phyloP scores from a whole-genome alignment of 2,888 invertebrate genomes.

The Drosophila cognata region DNA sequence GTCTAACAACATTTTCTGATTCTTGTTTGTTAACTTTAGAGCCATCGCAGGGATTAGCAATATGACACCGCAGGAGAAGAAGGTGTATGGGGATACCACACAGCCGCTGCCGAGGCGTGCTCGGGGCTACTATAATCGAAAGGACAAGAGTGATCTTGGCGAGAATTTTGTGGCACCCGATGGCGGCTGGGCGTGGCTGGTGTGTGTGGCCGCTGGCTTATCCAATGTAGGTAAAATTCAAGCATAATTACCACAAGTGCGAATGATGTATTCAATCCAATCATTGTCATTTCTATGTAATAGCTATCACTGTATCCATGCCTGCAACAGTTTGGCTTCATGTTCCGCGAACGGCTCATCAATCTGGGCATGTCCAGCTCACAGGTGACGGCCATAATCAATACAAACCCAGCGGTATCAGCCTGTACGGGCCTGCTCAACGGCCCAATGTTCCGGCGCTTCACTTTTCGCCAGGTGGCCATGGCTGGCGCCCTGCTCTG shows the following conservation, averaged over 20 bases:
- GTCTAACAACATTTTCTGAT: neutral
- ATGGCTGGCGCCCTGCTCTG: constrained; percentile 87
- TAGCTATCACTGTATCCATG: constrained; percentile 89
- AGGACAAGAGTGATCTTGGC: constrained; percentile 83
- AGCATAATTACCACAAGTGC: neutral
- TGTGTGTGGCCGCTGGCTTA: constrained; percentile 89
- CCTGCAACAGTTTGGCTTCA: constrained; percentile 90
- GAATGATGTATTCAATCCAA: neutral
- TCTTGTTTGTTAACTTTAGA: neutral
- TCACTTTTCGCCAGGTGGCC: constrained; percentile 89
- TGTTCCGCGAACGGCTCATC: constrained; percentile 88
- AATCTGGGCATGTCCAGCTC: constrained; percentile 88
- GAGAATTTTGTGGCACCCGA: constrained; percentile 89
- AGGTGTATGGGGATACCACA: constrained; percentile 78
- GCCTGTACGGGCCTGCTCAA: constrained; percentile 89
- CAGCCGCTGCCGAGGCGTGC: constrained; percentile 57
- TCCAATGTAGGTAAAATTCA: constrained; percentile 88
- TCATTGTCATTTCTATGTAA: neutral
- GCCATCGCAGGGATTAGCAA: neutral
- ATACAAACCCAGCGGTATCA: constrained; percentile 89
- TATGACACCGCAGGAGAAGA: constrained; percentile 42
- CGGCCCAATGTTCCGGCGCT: constrained; percentile 89
- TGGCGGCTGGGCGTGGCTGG: constrained; percentile 91
- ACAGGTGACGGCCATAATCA: constrained; percentile 90
- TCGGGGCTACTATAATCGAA: constrained; percentile 57